phyloP scores from a whole-genome alignment of 2,113 vertebrate genomes.

The Piaya cayana region DNA sequence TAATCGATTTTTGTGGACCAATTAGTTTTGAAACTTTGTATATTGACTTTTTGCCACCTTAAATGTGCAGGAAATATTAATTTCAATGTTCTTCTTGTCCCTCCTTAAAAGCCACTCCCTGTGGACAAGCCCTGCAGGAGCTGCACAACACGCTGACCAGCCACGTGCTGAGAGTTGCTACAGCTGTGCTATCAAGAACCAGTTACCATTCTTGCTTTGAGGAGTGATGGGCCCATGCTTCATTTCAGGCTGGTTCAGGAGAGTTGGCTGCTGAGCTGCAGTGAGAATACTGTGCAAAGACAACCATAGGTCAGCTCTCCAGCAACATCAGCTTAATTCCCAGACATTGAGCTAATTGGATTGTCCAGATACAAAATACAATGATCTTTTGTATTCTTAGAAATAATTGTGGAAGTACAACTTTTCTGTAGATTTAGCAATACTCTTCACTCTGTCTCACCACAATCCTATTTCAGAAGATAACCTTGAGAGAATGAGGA shows the following conservation, averaged over 20 bases:
- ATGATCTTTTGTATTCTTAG: slow-evolving; percentile 4
- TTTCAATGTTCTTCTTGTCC: neutral
- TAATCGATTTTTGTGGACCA: neutral
- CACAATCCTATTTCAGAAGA: slow-evolving; percentile 23
- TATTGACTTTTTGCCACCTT: neutral
- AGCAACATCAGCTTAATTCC: neutral
- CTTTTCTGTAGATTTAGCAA: neutral
- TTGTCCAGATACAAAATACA: slow-evolving; percentile 35
- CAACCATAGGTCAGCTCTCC: neutral
- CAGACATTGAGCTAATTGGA: slow-evolving; percentile 20
- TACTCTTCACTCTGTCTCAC: neutral
- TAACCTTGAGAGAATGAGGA: slow-evolving; percentile 34
- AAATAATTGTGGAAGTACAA: slow-evolving; percentile 44
- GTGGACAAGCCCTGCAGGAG: neutral
- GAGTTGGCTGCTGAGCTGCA: fast-evolving
- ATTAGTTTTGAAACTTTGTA: neutral
- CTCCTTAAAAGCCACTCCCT: neutral
- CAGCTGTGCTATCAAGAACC: neutral
- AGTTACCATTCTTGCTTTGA: neutral
- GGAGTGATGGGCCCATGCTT: neutral
- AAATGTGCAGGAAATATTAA: neutral
- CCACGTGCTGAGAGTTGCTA: neutral
- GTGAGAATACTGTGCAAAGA: neutral
- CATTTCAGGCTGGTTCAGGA: neutral
- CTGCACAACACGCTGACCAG: neutral